A percentile compares a stretch with the other conserved stretches of the same genome.
Conservation (phyloP, 2,113 vertebrate species). For the Cathartes aura region DNA sequence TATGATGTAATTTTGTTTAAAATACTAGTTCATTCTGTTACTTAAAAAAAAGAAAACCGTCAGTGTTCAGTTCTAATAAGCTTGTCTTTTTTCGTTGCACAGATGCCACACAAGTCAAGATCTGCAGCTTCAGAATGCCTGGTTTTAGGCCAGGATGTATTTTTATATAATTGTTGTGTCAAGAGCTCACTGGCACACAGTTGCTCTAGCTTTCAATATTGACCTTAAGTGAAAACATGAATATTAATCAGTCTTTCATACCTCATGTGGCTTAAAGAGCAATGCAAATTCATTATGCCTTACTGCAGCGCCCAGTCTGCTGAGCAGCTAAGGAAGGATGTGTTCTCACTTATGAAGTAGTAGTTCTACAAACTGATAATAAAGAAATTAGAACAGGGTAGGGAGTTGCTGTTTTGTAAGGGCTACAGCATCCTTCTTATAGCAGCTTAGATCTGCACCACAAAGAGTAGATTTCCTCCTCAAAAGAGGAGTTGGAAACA, state of each 20-base stretch:
- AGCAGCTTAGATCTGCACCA: not conserved
- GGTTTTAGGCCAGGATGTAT: conserved; percentile 50
- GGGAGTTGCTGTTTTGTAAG: not conserved
- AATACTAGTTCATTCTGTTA: not conserved
- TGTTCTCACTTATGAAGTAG: not conserved
- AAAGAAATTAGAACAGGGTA: not conserved
- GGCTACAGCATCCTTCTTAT: not conserved
- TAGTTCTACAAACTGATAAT: not conserved
- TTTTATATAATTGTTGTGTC: not conserved
- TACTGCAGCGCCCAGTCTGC: not conserved
- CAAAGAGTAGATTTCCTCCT: not conserved
- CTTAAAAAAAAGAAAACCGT: not conserved
- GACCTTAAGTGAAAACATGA: not conserved
- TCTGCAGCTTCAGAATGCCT: conserved; percentile 48
- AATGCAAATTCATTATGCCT: not conserved
- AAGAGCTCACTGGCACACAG: conserved; percentile 21
- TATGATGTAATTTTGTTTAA: conserved; percentile 61
- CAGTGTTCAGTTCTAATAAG: conserved; percentile 47
- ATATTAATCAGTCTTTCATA: not conserved
- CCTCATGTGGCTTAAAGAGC: not conserved
- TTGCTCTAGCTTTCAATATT: not conserved
- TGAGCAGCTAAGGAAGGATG: not conserved
- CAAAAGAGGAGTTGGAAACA: not conserved
- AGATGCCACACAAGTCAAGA: conserved; percentile 60
- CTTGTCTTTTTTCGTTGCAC: conserved; percentile 48